phyloP scores from a whole-genome alignment of 2,888 invertebrate species.

The Octonoba sinensis region DNA sequence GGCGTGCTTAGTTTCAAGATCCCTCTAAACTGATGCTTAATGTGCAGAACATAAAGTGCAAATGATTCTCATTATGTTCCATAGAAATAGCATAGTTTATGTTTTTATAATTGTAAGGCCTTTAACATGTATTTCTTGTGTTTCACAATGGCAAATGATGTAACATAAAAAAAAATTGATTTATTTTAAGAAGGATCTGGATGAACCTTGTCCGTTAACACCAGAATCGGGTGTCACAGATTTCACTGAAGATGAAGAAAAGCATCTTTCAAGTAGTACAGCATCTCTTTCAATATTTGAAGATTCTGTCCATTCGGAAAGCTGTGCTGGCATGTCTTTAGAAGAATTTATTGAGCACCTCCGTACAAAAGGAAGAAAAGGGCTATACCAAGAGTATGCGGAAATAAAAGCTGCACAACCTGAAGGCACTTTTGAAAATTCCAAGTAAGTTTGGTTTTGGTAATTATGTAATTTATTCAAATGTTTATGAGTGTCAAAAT shows the following conservation, averaged over 20 bases:
- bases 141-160: no score
- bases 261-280: conserved; percentile 41
- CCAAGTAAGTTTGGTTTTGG: conserved; percentile 70
- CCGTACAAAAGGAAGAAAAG: conserved; percentile 82
- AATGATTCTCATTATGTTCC: no score
- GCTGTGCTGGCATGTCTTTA: conserved; percentile 72
- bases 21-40: no score
- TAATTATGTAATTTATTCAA: background rate
- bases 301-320: conserved; percentile 52
- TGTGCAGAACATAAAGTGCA: no score
- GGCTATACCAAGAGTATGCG: conserved; percentile 83
- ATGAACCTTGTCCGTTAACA: conserved; percentile 47
- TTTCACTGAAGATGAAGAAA: conserved; percentile 61
- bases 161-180: no score
- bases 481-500: no score
- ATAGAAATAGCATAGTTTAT: no score
- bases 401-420: conserved; percentile 88
- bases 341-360: conserved; percentile 83
- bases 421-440: conserved; percentile 87
- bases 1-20: no score
- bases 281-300: conserved; percentile 38
- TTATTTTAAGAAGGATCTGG: conserved; percentile 33
- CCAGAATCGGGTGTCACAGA: conserved; percentile 59
- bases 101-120: no score
- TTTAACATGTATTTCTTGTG: no score